Evolutionary conservation across 2,113 vertebrate species (phyloP), one percentile per base, ranked within the genome.

Genomic region (Dipodomys merriami): DNA sequence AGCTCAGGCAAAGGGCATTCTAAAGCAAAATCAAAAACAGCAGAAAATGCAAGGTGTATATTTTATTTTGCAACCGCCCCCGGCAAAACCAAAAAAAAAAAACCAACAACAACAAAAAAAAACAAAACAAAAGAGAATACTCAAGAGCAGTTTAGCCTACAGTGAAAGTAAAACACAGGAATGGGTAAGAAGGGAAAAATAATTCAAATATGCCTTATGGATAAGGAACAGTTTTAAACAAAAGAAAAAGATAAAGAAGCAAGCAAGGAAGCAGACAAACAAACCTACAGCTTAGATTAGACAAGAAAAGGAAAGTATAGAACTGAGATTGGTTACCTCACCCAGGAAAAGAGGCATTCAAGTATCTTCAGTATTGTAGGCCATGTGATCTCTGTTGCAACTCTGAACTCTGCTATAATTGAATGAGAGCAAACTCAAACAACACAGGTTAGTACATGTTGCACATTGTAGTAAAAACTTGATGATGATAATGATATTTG

Each of bases 41-140:
- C 76, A 72, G 79, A 90, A 80, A 84, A n/a, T 73, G 6, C 18
- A 72, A 60, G n/a, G 27, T 68, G 2, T 9, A 44, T 11, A 22
- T 83, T 85, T 86, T 85, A 68, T 81, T 88, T 91, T 91, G 9
- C 65, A 93, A 39, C 39, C 5, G 5, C 39, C 39, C 35, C 39
- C 39, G 39, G 39, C 39, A 39, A 39, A 39, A 39, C 39, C 39
- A 39, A 39, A 39, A 39, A 39, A 39, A 39, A 39, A 39, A 39
- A 39, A 5, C 39, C 5, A 39, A 39, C 39, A 39, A 39, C 39
- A 91, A 78, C 15, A 33, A 64, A 64, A 71, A 33, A 33, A 81
- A 73, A 64, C 74, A 85, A 83, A 80, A 29, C 82, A 60, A 35
- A 85, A 67, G 30, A 67, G 83, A 74, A 57, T 25, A 30, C 78